Evolutionary conservation across 2,888 invertebrate species (phyloP), one percentile per base, ranked within the genome.

Genomic region (Pollenia angustigena): DNA sequence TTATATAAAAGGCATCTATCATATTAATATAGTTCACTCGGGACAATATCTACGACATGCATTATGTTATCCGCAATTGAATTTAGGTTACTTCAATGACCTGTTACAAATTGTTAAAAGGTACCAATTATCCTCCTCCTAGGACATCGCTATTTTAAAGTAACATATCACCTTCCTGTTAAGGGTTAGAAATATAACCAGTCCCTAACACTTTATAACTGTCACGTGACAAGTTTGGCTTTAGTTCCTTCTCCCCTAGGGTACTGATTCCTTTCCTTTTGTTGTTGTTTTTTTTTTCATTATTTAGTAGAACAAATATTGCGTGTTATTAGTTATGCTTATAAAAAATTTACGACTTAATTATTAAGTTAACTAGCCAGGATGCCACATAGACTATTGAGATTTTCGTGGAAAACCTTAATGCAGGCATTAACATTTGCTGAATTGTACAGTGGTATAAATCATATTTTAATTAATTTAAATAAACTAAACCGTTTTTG

Each of bases 361-460:
- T 86, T 80, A 83, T 86, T 80, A 80, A 79, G 54, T 85, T 23
- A 62, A 69, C 11, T 62, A 68, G 50, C 16, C 14, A 71, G 48
- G 14, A 60, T 62, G 60, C 56, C 66, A 60, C n/a, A 74, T 9
- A 62, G 40, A 12, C 62, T 69, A 32, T 46, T n/a, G 44, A 60
- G 16, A 84, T 44, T 66, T 60, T 11, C 0, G 62, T 52, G 40
- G 46, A 58, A 32, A 82, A 68, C 23, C 12, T 72, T 69, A 32
- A 46, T n/a, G 10, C 40, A 40, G 32, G 23, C 78, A 40, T 2
- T 2, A 23, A 1, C 23, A 23, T 23, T 23, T 23, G 23, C 62
- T 4, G 18, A 50, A n/a, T 18, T 50, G 4, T 23, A 66, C 64
- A 54, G 44, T 66, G 40, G 18, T 16, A 32, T 23, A 6, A 12